Conservation (phyloP, 2,888 invertebrate genomes). For the Amiota communis region DNA sequence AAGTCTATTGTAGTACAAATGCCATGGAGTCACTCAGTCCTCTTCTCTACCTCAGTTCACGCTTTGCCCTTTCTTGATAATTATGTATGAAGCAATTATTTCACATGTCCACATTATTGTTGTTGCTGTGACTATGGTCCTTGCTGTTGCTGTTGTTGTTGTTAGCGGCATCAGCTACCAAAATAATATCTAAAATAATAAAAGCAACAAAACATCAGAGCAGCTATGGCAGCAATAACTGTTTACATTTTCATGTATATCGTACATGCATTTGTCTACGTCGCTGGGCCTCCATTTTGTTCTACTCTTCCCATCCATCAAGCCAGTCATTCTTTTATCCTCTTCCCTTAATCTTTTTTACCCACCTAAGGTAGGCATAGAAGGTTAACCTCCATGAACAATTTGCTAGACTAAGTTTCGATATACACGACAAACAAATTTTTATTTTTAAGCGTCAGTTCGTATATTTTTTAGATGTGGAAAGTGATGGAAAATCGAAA, state of each 20-base stretch:
- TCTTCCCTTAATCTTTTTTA: too few relatives aligned
- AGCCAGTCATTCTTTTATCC: too few relatives aligned
- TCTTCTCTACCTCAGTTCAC: too few relatives aligned
- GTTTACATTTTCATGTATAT: constrained; percentile 47
- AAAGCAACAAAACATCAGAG: constrained; percentile 24
- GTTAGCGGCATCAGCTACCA: constrained; percentile 39
- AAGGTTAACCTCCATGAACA: too few relatives aligned
- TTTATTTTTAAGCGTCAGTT: too few relatives aligned
- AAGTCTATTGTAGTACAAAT: too few relatives aligned
- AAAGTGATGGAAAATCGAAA: too few relatives aligned
- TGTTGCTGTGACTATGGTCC: neutral
- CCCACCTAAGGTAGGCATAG: too few relatives aligned
- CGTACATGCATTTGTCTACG: constrained; percentile 39
- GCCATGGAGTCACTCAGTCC: constrained; percentile 2
- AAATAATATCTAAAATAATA: constrained; percentile 37
- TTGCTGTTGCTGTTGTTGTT: constrained; percentile 3
- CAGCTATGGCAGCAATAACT: constrained; percentile 35
- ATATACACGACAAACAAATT: too few relatives aligned
- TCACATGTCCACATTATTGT: constrained; percentile 52
- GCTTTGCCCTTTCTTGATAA: constrained; percentile 45
- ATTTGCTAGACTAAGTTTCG: too few relatives aligned
- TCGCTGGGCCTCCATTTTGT: neutral
- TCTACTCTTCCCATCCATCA: too few relatives aligned
- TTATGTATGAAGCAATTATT: constrained; percentile 66
- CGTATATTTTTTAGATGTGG: too few relatives aligned